Evolutionary conservation across 2,888 invertebrate species (phyloP), one percentile per base, ranked within the genome.

Genomic region (Drosophila acutilabella): DNA sequence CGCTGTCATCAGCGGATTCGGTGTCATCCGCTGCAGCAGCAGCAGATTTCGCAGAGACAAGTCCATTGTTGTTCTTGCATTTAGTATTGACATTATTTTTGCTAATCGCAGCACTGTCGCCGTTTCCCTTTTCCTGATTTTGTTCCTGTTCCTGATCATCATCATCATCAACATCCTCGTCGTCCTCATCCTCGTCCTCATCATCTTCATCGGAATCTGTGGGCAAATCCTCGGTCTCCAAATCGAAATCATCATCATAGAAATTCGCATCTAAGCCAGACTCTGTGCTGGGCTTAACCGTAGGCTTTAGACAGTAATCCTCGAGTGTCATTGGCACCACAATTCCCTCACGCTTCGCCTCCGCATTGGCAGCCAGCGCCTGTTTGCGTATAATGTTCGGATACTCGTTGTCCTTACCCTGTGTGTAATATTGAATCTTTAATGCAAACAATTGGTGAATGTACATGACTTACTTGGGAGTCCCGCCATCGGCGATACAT

Each of bases 401-500:
- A 93, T 99, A 99, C 93, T 99, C 99, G 93, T 98, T 98, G 93
- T 99, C 98, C 93, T 96, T 96, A 79, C 98, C 98, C 94, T 91
- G 45, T 10, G 44, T 61, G 61, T 61, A 62, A 56, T 56, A 62
- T 64, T 58, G 44, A 20, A 59, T 44, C 59, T 50, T 42, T 20
- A 41, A 36, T 45, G 40, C 14, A 16, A 4, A 47, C n/a, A 54
- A 14, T n/a, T 8, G 30, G 13, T 20, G 51, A 41, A 23, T 6
- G 7, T 33, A 51, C 33, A 14, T 57, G 7, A 58, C 65, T 80
- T 54, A 91, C 91, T 89, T 98, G 98, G 87, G 98, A 98, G 90
- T 99, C 99, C 89, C 98, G 96, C 98, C 98, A 99, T 92, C 98
- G 96, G 90, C 99, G 95, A 93, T 98, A 99, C 98, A 99, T 99